Evolutionary conservation across 2,797 vertebrate species (phyloP), one percentile per base, ranked within the genome.

Genomic region (Xerus rutilus): DNA sequence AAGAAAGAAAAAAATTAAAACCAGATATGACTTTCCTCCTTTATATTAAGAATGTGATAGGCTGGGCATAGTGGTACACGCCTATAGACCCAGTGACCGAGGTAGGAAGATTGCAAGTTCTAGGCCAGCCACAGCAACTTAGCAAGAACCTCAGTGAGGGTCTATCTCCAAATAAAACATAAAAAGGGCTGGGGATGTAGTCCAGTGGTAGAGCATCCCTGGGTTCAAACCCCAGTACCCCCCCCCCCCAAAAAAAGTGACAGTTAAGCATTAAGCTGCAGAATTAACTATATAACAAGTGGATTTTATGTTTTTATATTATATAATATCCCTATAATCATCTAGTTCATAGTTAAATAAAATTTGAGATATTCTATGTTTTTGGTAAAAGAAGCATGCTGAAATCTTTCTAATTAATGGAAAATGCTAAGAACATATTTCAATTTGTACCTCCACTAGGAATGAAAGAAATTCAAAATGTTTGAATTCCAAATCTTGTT

Each of bases 361-460:
- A 79, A 69, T 77, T 52, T 72, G 20, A 25, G 14, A 15, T 15
- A 47, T 72, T 54, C 85, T 85, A 76, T 30, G 21, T 32, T 89
- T 88, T 89, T 79, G 54, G 47, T 52, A 47, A 77, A 94, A 96
- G 49, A 59, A 39, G 15, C 52, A 82, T 39, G 25, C 21, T 90
- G 1, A 14, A 65, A 47, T 76, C 52, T 88, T 95, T 89, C n/a
- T 11, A 54, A 35, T 47, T 62, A 84, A 70, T 5, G 23, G 30
- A 84, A 59, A 70, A 62, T 72, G 28, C 32, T 69, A 32, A 70
- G 65, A 91, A 85, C 9, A 64, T 2, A 64, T 81, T 91, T 91
- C 30, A 67, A 69, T 35, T 12, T 30, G 39, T 35, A 43, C 23
- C 93, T 85, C 73, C n/a, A 82, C 4, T 83, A 90, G n/a, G 23